Base-by-base conservation (phyloP, 2,113 vertebrate species). In the Macquaria ambigua region DNA sequence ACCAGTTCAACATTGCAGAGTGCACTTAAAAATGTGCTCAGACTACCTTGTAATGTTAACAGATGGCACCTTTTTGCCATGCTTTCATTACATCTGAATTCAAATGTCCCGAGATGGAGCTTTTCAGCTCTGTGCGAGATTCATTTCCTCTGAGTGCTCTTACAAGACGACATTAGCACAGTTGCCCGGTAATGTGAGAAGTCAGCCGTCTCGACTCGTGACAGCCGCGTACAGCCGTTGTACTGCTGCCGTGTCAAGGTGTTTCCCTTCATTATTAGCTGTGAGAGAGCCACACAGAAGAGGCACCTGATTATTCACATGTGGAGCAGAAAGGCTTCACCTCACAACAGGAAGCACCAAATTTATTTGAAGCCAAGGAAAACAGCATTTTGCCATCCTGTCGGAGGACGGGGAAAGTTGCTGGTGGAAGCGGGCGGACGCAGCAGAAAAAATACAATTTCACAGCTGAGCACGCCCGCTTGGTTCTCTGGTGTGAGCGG, bases 401-500 rank as follows among this genome's bases (percentile, higher is more conserved):
- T 43, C 68, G 25, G 71, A 75, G 82, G 81, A 84, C 37, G 0
- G 69, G 64, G 72, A 31, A 63, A 64, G 71, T 55, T 76, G 81
- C 64, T 37, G 63, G 70, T 56, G 74, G 61, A 82, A 74, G 53
- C 79, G 58, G 68, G 74, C 16, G 58, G 81, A 39, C 53, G 52
- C 76, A 81, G 85, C 77, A 85, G 90, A 91, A 84, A 92, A 94
- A 80, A 93, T 85, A 93, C 90, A 93, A 95, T 94, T 94, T 95
- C 94, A 95, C 94, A 95, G 95, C 89, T 88, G 93, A 95, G 83
- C 91, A 88, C 90, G 73, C 91, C 83, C 59, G 90, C 85, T 88
- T 86, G 90, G 84, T 83, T 92, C 85, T 81, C 87, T 75, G n/a
- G 84, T 10, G 31, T 79, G 75, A 90, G 85, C 79, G 11, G 58